Evolutionary conservation across 2,113 vertebrate genomes (phyloP), one percentile per base, ranked within the genome.

Genomic region (Cyanoderma ruficeps): DNA sequence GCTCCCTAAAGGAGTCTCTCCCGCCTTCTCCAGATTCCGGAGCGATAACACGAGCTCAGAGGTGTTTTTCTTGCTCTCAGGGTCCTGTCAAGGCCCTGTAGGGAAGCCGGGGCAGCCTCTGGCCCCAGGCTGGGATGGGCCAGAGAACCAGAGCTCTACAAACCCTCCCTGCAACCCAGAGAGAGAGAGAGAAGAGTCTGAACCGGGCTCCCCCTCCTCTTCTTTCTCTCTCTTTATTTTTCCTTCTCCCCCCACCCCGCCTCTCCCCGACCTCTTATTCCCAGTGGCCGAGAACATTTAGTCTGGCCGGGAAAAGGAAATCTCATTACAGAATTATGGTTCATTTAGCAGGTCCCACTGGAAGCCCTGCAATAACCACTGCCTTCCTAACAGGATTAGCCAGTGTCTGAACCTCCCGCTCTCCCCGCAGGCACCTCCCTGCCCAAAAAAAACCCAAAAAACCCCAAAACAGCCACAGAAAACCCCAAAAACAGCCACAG

Each of bases 301-400:
- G 96, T 85, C 95, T 88, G 95, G 89, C 92, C 92, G 44, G 69
- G 96, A 95, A 92, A 83, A 96, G 97, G 96, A 98, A 97, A 97
- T 94, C 60, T 69, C 88, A 97, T 97, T 96, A 96, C 80, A 31
- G 72, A 95, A 97, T 97, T 97, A 97, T 0, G 16, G 92, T 69
- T 97, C 91, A 59, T 97, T 97, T 96, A 96, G 93, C 92, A 82
- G 75, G 89, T 96, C 96, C 97, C 95, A 92, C 76, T 93, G 96
- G 91, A 96, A 97, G 95, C 92, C 69, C 83, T 85, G 97, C 94
- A 97, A 93, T 96, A 97, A 96, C 92, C 88, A 91, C 95, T 86
- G 89, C 27, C 94, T 98, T 98, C 97, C 97, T 98, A 97, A 96
- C 93, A 87, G 94, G 87, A 96, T 97, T 95, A 97, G 87, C 93